phyloP scores from a whole-genome alignment of 1,140 invertebrate species.

The Drosophila repletoides region DNA sequence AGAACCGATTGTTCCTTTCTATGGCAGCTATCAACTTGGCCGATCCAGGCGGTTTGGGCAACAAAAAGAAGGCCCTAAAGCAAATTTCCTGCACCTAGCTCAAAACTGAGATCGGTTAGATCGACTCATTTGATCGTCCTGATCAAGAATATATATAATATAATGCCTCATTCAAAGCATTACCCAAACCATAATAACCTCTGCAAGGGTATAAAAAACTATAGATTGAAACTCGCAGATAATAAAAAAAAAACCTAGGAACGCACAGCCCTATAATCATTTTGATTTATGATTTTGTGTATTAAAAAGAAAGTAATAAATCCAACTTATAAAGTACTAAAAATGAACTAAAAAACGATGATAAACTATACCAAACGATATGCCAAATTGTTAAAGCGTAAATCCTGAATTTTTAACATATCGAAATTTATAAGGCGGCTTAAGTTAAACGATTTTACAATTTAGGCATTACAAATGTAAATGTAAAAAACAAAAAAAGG shows the following conservation, averaged over 20 bases:
- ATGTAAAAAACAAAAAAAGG: constrained; percentile 16
- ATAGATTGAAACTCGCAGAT: constrained; percentile 50
- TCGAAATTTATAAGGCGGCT: constrained; percentile 69
- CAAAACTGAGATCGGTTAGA: no score
- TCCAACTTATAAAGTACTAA: constrained; percentile 27
- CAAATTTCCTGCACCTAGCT: no score
- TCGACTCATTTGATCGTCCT: no score
- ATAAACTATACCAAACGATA: constrained; percentile 58
- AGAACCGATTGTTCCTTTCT: no score
- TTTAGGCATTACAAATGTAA: constrained; percentile 68
- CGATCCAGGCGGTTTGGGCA: no score
- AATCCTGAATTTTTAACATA: constrained; percentile 80
- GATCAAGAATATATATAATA: no score
- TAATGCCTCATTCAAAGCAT: no score
- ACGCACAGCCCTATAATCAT: constrained; percentile 44
- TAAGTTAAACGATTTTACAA: constrained; percentile 68
- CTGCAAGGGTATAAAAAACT: no score
- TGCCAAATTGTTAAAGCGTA: constrained; percentile 71
- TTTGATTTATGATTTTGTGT: constrained; percentile 18
- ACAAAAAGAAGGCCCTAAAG: no score
- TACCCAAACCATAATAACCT: no score
- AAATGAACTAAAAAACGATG: constrained; percentile 3
- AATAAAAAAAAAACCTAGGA: constrained; percentile 34
- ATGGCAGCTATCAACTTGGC: no score
- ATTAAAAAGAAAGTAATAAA: constrained; percentile 11